Conservation (phyloP, 2,113 vertebrate genomes). For the Anser brachyrhynchus region DNA sequence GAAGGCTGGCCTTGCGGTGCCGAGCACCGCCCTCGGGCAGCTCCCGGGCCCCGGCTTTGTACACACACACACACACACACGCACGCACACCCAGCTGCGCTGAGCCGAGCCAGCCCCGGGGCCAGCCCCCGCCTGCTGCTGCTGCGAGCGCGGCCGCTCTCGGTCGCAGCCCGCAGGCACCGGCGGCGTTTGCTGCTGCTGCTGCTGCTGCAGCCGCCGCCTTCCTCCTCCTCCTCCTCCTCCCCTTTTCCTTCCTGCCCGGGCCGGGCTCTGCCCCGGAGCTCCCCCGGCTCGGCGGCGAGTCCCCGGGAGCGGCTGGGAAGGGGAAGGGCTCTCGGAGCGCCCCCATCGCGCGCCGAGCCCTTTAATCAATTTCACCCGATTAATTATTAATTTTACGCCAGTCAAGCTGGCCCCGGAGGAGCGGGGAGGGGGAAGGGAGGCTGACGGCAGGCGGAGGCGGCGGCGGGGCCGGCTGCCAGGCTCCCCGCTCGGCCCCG, state of each 20-base stretch:
- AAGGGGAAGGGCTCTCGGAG: constrained; percentile 27
- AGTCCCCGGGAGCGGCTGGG: neutral
- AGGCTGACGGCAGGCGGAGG: constrained; percentile 56
- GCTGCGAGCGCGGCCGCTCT: neutral
- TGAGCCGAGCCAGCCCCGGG: neutral
- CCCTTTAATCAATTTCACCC: constrained; percentile 82
- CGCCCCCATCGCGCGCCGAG: constrained; percentile 42
- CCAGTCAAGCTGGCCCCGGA: constrained; percentile 76
- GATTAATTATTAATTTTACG: constrained; percentile 84
- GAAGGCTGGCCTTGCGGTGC: neutral
- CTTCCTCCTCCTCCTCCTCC: neutral
- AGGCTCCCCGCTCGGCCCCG: constrained; percentile 14
- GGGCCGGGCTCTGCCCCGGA: neutral
- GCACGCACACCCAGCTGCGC: neutral
- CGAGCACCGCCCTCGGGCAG: constrained; percentile 34
- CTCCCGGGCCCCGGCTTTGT: constrained; percentile 46
- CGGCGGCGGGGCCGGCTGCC: constrained; percentile 40
- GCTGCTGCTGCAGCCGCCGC: constrained; percentile 11
- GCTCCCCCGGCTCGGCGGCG: neutral
- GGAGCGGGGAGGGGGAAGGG: constrained; percentile 61
- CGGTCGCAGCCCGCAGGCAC: neutral
- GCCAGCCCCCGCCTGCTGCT: neutral
- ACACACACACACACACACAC: neutral
- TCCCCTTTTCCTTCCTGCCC: constrained; percentile 55
- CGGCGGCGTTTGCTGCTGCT: constrained; percentile 10